These are phyloP conservation scores for Plebejus anna DNA, from an alignment of 2,888 invertebrate species.

Conservation along the genomic window DNA sequence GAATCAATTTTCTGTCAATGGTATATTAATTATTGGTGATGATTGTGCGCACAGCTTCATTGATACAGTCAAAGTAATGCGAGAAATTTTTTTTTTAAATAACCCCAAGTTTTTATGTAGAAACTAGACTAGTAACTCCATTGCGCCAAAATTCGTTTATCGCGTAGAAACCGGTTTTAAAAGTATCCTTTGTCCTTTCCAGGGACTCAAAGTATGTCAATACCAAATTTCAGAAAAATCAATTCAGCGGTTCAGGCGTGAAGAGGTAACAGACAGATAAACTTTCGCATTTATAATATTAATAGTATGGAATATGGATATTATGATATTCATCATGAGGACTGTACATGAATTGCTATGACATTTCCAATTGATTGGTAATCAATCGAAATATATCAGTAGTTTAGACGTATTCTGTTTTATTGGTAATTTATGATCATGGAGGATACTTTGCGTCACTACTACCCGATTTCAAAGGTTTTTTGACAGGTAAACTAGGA, in stretches of 20 bases:
- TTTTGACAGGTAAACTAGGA: not conserved
- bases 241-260: too few species aligned
- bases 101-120: too few species aligned
- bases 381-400: constrained; percentile 8
- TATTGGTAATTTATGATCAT: not conserved
- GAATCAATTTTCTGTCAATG: constrained; percentile 22
- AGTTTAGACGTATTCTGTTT: not conserved
- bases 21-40: constrained; percentile 17
- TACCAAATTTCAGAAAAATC: too few species aligned
- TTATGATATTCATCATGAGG: not conserved
- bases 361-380: constrained; percentile 2
- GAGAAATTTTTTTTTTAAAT: too few species aligned
- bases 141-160: too few species aligned
- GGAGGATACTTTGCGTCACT: not conserved
- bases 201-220: too few species aligned
- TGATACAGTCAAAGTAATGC: not conserved
- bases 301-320: too few species aligned
- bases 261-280: too few species aligned
- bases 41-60: not conserved
- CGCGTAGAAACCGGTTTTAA: too few species aligned
- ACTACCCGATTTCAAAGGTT: not conserved
- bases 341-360: constrained; percentile 15
- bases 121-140: too few species aligned
- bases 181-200: too few species aligned
- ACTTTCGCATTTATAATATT: too few species aligned